Base-by-base conservation (phyloP, 2,113 vertebrate species). In the Synchiropus splendidus region DNA sequence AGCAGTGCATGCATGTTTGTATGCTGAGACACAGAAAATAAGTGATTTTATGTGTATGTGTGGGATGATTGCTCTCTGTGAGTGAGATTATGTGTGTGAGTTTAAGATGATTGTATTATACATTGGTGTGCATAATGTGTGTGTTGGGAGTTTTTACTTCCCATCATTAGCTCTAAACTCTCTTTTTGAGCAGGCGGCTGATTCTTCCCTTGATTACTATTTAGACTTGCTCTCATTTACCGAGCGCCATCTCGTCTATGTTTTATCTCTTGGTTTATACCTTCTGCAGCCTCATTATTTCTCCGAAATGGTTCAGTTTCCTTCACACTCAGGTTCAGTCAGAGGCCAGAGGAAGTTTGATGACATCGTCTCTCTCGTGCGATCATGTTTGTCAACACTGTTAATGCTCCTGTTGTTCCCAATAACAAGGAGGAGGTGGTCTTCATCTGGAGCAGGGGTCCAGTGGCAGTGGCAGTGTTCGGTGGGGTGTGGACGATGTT, bases 131-230 rank as follows among this genome's bases (percentile, higher is more conserved):
- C 8, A 8, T 27, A 27, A 15, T 32, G 18, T 39, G 45, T 45
- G 75, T 58, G 55, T 45, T 64, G 88, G 87, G 83, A 88, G 85
- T 87, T 85, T 83, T 89, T 90, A 92, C 83, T 86, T 86, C 85
- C 83, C 78, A 72, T 89, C 89, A 91, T 94, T 94, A 92, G 86
- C 87, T 89, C 84, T 78, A 81, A 87, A 86, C 81, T 72, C 86
- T 89, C 87, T 69, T 91, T 91, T 85, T 84, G 89, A 85, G 86
- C 88, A 83, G 86, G 73, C 80, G 84, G 86, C 86, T 93, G 88
- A 95, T 98, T 90, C 90, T 89, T 90, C 90, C 90, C 92, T 83
- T 87, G 92, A 89, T 91, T 90, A 84, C 89, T 78, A 85, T 94
- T 97, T 87, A 82, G 88, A 88, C 88, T 69, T 86, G 83, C 86